Conservation (phyloP, 2,888 invertebrate species). For the Drosophila melanosoma region DNA sequence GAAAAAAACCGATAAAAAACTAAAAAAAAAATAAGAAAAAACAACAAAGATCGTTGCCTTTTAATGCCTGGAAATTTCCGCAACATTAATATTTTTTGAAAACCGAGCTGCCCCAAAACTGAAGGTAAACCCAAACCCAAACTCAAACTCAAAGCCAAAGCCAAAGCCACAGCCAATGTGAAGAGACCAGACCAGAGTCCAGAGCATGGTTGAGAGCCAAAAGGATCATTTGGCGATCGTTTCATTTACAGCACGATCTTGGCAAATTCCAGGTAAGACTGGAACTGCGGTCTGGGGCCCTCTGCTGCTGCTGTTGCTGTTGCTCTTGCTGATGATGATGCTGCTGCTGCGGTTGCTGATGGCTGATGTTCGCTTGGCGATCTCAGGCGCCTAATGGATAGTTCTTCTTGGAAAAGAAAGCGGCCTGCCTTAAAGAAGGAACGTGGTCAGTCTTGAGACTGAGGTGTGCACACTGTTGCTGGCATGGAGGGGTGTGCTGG, state of each 20-base stretch:
- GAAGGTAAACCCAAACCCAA: conserved; percentile 1
- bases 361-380: conserved; percentile 53
- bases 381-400: conserved; percentile 80
- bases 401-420: conserved; percentile 78
- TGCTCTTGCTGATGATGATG: not conserved
- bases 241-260: conserved; percentile 68
- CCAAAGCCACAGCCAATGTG: not conserved
- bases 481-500: not conserved
- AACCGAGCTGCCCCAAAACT: conserved; percentile 28
- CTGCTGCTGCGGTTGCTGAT: conserved; percentile 9
- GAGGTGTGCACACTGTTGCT: conserved; percentile 23
- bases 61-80: conserved; percentile 55
- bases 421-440: conserved; percentile 79
- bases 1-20: not conserved
- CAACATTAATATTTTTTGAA: conserved; percentile 58
- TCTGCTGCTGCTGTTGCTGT: not conserved
- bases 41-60: conserved; percentile 31
- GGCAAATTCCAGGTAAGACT: conserved; percentile 73
- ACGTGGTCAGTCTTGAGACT: conserved; percentile 59
- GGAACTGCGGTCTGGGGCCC: conserved; percentile 15
- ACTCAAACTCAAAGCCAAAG: not conserved
- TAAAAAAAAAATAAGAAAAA: not conserved
- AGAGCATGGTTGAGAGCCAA: conserved; percentile 29
- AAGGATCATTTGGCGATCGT: conserved; percentile 67
- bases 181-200: conserved; percentile 1